A percentile compares a stretch with the other conserved stretches of the same genome.
These are phyloP conservation scores for Platycheirus albimanus DNA, from an alignment of 2,888 invertebrate species.

Conservation along the genomic window DNA sequence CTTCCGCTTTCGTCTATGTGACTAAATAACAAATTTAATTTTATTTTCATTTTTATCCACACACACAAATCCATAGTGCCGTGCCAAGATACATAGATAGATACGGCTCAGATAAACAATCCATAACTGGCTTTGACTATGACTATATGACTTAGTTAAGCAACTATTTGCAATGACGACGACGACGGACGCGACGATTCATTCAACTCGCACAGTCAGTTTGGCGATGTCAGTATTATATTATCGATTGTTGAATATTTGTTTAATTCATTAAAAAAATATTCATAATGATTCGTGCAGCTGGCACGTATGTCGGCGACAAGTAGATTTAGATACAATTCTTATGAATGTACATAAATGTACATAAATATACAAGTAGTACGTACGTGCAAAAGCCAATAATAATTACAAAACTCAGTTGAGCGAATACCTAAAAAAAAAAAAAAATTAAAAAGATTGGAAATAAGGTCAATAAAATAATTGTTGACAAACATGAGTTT, in stretches of 20 bases:
- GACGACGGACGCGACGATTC: too few relatives aligned
- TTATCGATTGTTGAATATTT: constrained; percentile 1
- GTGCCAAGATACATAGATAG: neutral
- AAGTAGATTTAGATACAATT: too few relatives aligned
- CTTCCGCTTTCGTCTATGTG: constrained; percentile 61
- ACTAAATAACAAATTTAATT: constrained; percentile 62
- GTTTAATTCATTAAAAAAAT: neutral
- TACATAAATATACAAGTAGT: too few relatives aligned
- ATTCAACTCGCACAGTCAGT: constrained; percentile 30
- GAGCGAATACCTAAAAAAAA: constrained; percentile 2
- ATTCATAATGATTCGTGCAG: constrained; percentile 15
- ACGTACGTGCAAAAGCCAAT: neutral
- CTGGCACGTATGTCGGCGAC: constrained; percentile 22
- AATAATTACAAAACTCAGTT: neutral
- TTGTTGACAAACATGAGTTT: constrained; percentile 69
- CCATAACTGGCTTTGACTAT: constrained; percentile 54
- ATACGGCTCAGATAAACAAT: neutral
- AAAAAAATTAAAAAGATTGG: constrained; percentile 1
- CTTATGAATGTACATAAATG: too few relatives aligned
- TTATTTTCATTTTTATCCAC: constrained; percentile 25
- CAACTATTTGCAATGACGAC: constrained; percentile 64
- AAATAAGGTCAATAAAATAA: constrained; percentile 58
- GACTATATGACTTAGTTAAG: constrained; percentile 9
- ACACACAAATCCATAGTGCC: constrained; percentile 3
- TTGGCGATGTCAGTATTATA: constrained; percentile 8